phyloP scores from a whole-genome alignment of 2,888 invertebrate genomes.

The Drosophila pegasa region DNA sequence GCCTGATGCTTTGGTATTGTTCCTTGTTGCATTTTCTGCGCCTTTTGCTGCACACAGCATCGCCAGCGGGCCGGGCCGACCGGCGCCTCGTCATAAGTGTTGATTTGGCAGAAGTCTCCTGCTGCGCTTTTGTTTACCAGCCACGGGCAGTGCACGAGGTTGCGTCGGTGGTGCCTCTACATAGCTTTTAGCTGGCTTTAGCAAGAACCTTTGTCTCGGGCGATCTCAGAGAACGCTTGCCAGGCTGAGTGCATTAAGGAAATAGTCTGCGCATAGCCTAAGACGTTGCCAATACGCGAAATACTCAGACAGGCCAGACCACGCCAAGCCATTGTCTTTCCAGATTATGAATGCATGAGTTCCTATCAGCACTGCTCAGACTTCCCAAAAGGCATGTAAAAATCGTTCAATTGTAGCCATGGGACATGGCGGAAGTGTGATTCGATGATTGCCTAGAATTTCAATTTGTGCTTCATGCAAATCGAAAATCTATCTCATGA shows the following conservation, averaged over 20 bases:
- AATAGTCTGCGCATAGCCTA: conserved; percentile 3
- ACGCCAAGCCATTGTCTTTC: conserved; percentile 42
- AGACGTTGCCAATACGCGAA: conserved; percentile 18
- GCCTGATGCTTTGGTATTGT: conserved; percentile 47
- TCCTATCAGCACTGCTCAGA: conserved; percentile 31
- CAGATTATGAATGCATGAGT: conserved; percentile 68
- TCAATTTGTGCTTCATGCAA: conserved; percentile 42
- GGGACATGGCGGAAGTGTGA: conserved; percentile 61
- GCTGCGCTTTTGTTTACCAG: conserved; percentile 78
- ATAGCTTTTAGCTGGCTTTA: conserved; percentile 27
- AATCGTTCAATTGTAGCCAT: conserved; percentile 60
- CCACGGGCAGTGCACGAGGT: conserved; percentile 58
- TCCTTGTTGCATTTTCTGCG: conserved; percentile 68
- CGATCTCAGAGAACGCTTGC: conserved; percentile 29
- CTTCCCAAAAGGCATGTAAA: conserved; percentile 35
- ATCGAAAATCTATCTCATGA: conserved; percentile 21
- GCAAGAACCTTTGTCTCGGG: conserved; percentile 51
- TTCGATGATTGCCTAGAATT: conserved; percentile 56
- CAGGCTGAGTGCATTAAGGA: conserved; percentile 58
- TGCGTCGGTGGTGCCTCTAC: conserved; percentile 34
- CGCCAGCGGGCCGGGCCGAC: conserved; percentile 29
- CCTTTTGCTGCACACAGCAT: conserved; percentile 28
- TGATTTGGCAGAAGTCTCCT: conserved; percentile 59
- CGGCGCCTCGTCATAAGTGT: conserved; percentile 62
- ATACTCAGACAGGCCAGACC: conserved; percentile 23